Conservation (phyloP, 2,113 vertebrate species). For the Mustela lutreola region DNA sequence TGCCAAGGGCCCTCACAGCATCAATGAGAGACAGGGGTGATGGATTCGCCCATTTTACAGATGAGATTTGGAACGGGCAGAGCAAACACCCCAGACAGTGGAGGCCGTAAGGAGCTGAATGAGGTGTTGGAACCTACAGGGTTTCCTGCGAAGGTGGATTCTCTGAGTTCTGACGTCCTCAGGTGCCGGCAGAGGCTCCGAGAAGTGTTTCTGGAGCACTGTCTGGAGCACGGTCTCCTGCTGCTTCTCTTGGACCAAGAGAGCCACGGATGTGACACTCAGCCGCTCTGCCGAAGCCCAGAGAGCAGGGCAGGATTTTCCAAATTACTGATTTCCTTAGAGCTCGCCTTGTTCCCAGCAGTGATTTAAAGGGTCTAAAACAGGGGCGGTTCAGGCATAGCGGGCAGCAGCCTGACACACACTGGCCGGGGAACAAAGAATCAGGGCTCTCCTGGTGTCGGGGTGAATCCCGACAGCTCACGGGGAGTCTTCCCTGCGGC, state of each 20-base stretch:
- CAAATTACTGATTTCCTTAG: not conserved
- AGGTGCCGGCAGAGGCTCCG: not conserved
- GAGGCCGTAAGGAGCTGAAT: rapidly evolving
- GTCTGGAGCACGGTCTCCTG: not conserved
- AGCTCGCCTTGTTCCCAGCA: conserved; percentile 13
- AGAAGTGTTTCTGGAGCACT: not conserved
- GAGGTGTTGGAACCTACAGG: not conserved
- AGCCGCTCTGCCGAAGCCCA: not conserved
- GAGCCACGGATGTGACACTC: not conserved
- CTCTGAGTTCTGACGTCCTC: not conserved
- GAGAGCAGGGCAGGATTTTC: not conserved
- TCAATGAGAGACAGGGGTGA: not conserved
- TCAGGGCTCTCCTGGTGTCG: not conserved
- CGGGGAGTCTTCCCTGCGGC: rapidly evolving
- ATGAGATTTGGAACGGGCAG: not conserved
- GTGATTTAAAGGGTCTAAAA: not conserved
- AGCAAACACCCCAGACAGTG: not conserved
- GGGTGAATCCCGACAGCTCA: not conserved
- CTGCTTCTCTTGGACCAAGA: not conserved
- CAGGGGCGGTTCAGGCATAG: not conserved
- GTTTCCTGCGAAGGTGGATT: not conserved
- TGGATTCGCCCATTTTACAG: not conserved
- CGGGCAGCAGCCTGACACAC: not conserved
- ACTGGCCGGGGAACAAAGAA: not conserved
- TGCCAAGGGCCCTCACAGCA: not conserved